Conservation (phyloP, 2,113 vertebrate species). For the Gavialis gangeticus region DNA sequence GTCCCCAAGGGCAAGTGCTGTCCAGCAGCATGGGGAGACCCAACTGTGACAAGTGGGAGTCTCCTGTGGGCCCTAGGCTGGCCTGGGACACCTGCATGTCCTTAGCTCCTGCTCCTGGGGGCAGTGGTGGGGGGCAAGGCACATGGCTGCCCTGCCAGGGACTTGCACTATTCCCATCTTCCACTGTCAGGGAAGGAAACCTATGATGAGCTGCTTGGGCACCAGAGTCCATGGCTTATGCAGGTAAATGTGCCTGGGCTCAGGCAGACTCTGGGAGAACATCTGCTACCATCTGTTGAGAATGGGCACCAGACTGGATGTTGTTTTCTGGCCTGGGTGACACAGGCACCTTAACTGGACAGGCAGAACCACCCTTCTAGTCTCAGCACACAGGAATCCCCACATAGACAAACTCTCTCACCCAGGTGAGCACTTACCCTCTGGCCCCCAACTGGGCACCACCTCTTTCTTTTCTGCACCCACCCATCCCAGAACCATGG, state of each 20-base stretch:
- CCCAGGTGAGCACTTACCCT: too few relatives aligned
- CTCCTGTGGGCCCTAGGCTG: neutral
- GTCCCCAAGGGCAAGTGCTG: neutral
- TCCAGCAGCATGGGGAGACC: neutral
- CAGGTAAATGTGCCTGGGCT: accelerated
- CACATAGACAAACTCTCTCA: neutral
- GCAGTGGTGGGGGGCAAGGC: neutral
- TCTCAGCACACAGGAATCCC: neutral
- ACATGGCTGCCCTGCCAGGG: neutral
- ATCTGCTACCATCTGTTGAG: neutral
- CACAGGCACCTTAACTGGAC: neutral
- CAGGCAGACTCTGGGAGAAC: neutral
- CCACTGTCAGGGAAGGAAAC: neutral
- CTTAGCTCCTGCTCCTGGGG: too few relatives aligned
- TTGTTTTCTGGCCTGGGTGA: neutral
- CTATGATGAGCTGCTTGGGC: neutral
- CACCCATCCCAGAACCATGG: neutral
- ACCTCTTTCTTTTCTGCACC: neutral
- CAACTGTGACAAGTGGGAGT: neutral
- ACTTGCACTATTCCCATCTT: neutral
- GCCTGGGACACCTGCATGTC: too few relatives aligned
- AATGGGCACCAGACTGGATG: neutral
- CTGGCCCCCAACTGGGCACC: too few relatives aligned
- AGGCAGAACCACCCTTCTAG: neutral
- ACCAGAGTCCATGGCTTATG: neutral